A percentile compares a stretch with the other conserved stretches of the same genome.
phyloP scores from a whole-genome alignment of 2,113 vertebrate species.

The Rutilus rutilus region DNA sequence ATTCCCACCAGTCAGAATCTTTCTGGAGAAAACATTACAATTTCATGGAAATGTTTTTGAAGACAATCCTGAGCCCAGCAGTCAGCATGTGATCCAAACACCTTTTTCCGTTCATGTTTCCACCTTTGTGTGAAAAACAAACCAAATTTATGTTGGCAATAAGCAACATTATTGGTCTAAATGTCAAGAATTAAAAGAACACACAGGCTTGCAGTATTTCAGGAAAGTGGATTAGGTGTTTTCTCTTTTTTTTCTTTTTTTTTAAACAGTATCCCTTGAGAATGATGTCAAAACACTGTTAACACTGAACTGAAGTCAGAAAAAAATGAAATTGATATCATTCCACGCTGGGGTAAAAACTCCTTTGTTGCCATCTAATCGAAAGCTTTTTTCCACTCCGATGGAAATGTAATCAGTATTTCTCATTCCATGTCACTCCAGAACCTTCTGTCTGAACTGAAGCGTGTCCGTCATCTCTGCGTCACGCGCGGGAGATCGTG shows the following conservation, averaged over 20 bases:
- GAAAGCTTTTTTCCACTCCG: not conserved
- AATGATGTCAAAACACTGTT: not conserved
- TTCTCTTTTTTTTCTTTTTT: not conserved
- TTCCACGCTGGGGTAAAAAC: not conserved
- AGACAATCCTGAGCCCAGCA: no score
- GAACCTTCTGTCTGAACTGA: not conserved
- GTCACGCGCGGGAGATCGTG: not conserved
- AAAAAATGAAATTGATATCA: not conserved
- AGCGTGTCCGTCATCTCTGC: not conserved
- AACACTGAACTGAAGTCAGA: not conserved
- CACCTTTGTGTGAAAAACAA: no score
- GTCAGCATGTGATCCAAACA: no score
- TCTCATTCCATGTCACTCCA: not conserved
- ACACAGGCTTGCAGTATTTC: not conserved
- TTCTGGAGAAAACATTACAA: not conserved
- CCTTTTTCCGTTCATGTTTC: no score
- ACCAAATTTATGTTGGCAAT: no score
- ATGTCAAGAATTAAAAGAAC: not conserved
- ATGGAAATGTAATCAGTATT: not conserved
- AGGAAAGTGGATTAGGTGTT: not conserved
- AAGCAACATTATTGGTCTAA: not conserved
- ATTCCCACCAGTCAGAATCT: not conserved
- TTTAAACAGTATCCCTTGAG: not conserved
- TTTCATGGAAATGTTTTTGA: not conserved
- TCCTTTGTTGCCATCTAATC: not conserved